A percentile compares a stretch with the other conserved stretches of the same genome.
Evolutionary conservation across 2,888 invertebrate genomes (phyloP).

Genomic region (Lasioglossum pauxillum): DNA sequence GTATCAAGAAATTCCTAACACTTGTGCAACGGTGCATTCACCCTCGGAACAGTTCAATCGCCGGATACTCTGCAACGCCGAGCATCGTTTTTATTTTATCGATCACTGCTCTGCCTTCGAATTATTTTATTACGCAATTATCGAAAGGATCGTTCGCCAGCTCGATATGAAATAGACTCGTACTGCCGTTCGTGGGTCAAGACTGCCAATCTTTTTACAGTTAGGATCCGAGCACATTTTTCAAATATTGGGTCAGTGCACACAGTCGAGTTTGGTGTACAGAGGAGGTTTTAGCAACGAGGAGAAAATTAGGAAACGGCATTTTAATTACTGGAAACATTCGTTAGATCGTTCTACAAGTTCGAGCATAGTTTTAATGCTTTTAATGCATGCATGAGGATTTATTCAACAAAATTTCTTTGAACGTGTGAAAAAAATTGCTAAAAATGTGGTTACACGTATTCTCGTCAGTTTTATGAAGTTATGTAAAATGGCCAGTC

Average conservation of each 20-base stretch:
- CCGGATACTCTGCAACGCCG: background rate
- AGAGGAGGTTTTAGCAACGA: background rate
- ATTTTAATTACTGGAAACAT: background rate
- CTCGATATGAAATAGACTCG: background rate
- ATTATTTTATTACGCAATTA: constrained; percentile 2
- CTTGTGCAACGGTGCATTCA: background rate
- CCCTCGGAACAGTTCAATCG: background rate
- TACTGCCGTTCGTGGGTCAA: background rate
- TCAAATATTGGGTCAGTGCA: background rate
- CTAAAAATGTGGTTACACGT: too few relatives aligned
- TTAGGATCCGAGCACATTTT: background rate
- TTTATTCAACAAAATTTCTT: too few relatives aligned
- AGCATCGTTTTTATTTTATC: background rate
- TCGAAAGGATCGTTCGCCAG: background rate
- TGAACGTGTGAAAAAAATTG: too few relatives aligned
- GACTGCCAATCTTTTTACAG: background rate
- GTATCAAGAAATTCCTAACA: background rate
- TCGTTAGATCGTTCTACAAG: too few relatives aligned
- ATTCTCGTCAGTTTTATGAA: too few relatives aligned
- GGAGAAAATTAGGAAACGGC: too few relatives aligned
- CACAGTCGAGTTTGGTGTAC: background rate
- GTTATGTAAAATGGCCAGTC: too few relatives aligned
- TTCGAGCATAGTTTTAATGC: too few relatives aligned
- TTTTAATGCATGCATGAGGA: too few relatives aligned
- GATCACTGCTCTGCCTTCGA: background rate